Conservation (phyloP, 2,797 vertebrate genomes). For the Petrocephalus sullivani region DNA sequence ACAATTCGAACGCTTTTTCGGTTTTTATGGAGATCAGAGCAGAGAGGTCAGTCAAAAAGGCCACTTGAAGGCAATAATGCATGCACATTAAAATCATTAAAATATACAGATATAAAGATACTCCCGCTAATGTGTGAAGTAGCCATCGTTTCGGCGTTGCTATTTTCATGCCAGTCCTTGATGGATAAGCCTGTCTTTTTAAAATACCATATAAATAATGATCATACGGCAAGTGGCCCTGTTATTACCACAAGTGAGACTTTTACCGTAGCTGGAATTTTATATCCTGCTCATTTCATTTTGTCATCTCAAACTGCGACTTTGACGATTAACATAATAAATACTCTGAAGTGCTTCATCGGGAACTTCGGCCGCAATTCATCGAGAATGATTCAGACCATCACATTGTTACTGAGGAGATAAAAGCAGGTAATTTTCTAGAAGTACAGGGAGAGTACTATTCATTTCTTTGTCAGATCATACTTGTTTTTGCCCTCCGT, state of each 20-base stretch:
- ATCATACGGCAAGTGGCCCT: neutral
- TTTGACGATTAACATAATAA: neutral
- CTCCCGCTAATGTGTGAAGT: neutral
- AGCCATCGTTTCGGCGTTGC: neutral
- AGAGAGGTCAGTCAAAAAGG: neutral
- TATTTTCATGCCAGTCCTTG: neutral
- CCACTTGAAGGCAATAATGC: neutral
- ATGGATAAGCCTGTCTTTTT: neutral
- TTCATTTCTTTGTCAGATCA: neutral
- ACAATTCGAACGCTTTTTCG: neutral
- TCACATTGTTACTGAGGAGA: neutral
- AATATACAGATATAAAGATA: neutral
- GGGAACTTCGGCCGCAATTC: neutral
- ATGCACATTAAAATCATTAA: neutral
- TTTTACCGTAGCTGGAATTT: neutral
- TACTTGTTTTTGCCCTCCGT: neutral
- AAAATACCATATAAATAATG: conserved; percentile 5
- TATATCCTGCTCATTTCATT: neutral
- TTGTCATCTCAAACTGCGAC: neutral
- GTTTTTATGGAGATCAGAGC: neutral
- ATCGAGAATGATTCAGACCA: neutral
- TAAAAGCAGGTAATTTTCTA: neutral
- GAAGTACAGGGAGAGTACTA: neutral
- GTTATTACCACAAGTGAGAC: neutral
- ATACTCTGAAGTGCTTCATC: neutral